Percentiles rank a stretch among this genome's conserved stretches.
These are phyloP conservation scores for Gorilla gorilla DNA, from an alignment of 2,113 vertebrate species.

Conservation along the genomic window DNA sequence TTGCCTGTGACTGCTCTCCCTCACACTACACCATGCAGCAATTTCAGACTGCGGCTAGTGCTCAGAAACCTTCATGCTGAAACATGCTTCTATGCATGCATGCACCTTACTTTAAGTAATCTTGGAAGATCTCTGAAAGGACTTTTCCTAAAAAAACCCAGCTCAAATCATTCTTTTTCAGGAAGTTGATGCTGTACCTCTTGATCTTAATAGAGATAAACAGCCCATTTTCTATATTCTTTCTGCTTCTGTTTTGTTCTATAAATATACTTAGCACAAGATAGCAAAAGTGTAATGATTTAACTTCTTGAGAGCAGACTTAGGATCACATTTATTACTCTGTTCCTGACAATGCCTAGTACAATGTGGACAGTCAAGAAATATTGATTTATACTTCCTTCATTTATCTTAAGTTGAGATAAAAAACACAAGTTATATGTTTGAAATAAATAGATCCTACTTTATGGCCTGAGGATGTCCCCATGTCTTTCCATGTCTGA, in stretches of 20 bases:
- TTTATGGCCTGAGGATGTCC: not conserved
- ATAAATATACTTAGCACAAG: not conserved
- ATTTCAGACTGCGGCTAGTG: not conserved
- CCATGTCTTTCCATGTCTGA: not conserved
- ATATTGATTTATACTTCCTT: not conserved
- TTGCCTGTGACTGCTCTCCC: not conserved
- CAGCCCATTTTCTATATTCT: rapidly evolving
- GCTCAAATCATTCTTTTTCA: not conserved
- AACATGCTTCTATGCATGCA: rapidly evolving
- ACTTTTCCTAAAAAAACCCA: not conserved
- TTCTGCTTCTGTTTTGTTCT: not conserved
- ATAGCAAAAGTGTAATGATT: not conserved
- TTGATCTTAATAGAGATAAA: not conserved
- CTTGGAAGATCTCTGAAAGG: not conserved
- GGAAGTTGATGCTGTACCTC: rapidly evolving
- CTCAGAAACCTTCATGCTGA: not conserved
- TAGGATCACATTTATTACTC: not conserved
- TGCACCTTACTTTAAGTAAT: not conserved
- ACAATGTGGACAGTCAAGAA: not conserved
- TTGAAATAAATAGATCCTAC: not conserved
- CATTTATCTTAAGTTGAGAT: not conserved
- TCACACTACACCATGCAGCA: rapidly evolving
- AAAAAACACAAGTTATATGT: not conserved
- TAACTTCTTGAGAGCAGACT: not conserved
- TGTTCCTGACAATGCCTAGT: not conserved